Evolutionary conservation across 2,113 vertebrate genomes (phyloP), one percentile per base, ranked within the genome.

Genomic region (Strix aluco): DNA sequence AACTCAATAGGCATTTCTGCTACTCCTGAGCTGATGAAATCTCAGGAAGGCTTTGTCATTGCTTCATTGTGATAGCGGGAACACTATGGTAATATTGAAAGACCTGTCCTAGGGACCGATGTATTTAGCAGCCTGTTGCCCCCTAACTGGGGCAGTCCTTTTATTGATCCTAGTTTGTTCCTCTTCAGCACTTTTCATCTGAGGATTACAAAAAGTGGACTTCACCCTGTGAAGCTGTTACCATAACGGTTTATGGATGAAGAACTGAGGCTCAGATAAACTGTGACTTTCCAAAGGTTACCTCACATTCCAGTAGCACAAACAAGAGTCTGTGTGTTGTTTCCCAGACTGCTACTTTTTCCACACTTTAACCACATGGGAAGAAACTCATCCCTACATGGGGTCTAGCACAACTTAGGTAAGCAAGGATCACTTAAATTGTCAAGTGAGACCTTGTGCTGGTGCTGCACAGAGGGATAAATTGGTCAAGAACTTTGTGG

Each of bases 81-180:
- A 74, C n/a, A 23, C 23, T 0, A 0, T 26, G 22, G 49, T 21
- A 34, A 25, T 73, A 74, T 23, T 44, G 80, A 83, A 94, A 95
- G 29, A 69, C 18, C 36, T 65, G 36, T 32, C 30, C 44, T 61
- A 42, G 30, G 40, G 46, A 72, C 40, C 44, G n/a, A 58, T 32
- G 66, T 52, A 27, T 92, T 90, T 72, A 72, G 51, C 52, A 89
- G 73, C 61, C 34, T 0, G 0, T 17, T 82, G 73, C 13, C 23
- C 66, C 38, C 26, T 58, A 27, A 58, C 66, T 3, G 4, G n/a
- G 58, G 22, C 66, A 57, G 61, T 52, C 25, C 58, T 87, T 89
- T 46, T 95, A 66, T 96, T 96, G 92, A 65, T 75, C 49, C 42
- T 72, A 36, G 54, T 85, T 96, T 94, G 72, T 75, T 91, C 42